Evolutionary conservation across 1,140 invertebrate species (phyloP).

Genomic region (Brachionus sp.): DNA sequence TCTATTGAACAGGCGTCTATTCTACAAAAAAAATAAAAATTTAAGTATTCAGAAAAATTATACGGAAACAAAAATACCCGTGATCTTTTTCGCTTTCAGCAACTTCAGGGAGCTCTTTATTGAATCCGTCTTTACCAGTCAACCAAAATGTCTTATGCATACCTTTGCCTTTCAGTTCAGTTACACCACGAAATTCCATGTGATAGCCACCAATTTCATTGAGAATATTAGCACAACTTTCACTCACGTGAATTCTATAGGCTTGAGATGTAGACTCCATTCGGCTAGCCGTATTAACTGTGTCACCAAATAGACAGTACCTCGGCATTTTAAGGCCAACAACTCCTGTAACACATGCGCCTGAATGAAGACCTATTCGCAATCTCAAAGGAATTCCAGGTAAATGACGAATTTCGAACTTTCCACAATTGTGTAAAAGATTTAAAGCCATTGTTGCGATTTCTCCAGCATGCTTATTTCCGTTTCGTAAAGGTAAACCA

Average conservation of each 20-base stretch:
- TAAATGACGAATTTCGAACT: slow-evolving; percentile 77
- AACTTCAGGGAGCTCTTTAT: slow-evolving; percentile 74
- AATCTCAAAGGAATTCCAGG: slow-evolving; percentile 73
- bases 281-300: slow-evolving; percentile 83
- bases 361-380: slow-evolving; percentile 64
- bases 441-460: slow-evolving; percentile 82
- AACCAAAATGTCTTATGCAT: slow-evolving; percentile 85
- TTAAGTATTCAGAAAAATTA: no score
- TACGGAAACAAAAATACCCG: slow-evolving; percentile 46
- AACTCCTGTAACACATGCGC: slow-evolving; percentile 22
- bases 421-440: slow-evolving; percentile 80
- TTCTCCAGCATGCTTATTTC: slow-evolving; percentile 61
- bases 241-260: slow-evolving; percentile 56
- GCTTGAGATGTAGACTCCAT: slow-evolving; percentile 69
- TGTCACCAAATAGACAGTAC: slow-evolving; percentile 77
- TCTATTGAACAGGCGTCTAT: background rate
- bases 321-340: slow-evolving; percentile 60
- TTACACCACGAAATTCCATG: slow-evolving; percentile 73
- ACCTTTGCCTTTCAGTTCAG: slow-evolving; percentile 76
- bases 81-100: slow-evolving; percentile 45
- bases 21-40: background rate
- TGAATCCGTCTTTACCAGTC: slow-evolving; percentile 78
- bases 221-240: slow-evolving; percentile 68
- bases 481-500: background rate
- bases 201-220: slow-evolving; percentile 73